Evolutionary conservation across 2,113 vertebrate species (phyloP), one percentile per base, ranked within the genome.

Genomic region (Anhinga rufa): DNA sequence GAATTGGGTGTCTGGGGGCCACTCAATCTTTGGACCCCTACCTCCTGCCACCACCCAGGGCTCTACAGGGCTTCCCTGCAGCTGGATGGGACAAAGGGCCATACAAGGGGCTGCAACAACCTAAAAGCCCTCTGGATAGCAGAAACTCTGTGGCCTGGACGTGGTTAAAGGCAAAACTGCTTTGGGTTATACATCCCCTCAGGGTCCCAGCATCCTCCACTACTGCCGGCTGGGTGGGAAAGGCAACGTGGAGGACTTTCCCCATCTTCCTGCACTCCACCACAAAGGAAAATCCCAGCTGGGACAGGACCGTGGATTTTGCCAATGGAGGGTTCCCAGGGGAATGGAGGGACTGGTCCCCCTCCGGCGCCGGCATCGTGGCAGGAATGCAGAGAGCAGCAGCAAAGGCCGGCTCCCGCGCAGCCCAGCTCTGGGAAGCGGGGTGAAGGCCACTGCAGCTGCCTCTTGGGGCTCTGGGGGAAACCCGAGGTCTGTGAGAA

Each of bases 371-470:
- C 54, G 0, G 69, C 69, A 68, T 46, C 0, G 1, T 0, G 3
- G 72, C 76, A 89, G 93, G 93, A 96, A 95, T 92, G 94, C 69
- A 51, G 86, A 78, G 61, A 96, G 95, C 86, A 65, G 89, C 62
- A 69, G 85, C 12, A 38, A 60, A 49, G 92, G 74, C 69, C 3
- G 3, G 66, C 34, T 90, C 49, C 52, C 1, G 32, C 3, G 6
- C 71, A 49, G 87, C 44, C 18, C 62, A 25, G 79, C 0, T 7
- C 88, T 82, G 88, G 94, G 95, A 95, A 95, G 44, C 11, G 4
- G 81, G 55, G 32, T 75, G 95, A 92, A 95, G 81, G 86, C 74
- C 17, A 9, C 55, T 28, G 93, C 83, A 79, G 86, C 91, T 7
- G 48, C 70, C 69, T 65, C 84, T 20, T 0, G 4, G 62, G 77